A percentile compares a stretch with the other conserved stretches of the same genome.
phyloP scores from a whole-genome alignment of 2,888 invertebrate species.

The Dasypogon diadema region DNA sequence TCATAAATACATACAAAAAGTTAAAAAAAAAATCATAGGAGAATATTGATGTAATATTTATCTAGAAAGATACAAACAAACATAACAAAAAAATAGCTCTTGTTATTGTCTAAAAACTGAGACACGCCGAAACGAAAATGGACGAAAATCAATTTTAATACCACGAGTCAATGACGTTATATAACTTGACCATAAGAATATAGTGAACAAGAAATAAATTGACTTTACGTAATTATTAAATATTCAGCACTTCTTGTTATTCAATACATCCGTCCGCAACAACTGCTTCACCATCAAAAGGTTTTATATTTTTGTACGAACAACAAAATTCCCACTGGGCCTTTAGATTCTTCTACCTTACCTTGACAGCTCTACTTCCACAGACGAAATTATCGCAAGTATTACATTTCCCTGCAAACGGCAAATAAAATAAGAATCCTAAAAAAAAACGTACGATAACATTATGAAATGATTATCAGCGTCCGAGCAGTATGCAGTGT shows the following conservation, averaged over 20 bases:
- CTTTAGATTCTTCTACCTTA: background rate
- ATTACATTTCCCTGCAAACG: background rate
- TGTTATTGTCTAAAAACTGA: no score
- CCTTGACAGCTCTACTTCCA: background rate
- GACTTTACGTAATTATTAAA: no score
- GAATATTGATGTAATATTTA: no score
- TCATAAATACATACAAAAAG: no score
- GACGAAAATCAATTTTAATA: no score
- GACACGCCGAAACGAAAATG: no score
- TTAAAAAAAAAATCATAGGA: no score
- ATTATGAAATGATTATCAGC: background rate
- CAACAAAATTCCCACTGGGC: background rate
- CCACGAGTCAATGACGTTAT: no score
- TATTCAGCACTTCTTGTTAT: background rate
- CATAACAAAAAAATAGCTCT: no score
- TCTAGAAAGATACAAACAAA: no score
- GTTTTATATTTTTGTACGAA: background rate
- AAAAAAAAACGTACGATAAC: background rate
- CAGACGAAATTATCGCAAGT: conserved; percentile 1
- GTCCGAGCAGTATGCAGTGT: background rate
- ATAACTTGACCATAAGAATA: no score
- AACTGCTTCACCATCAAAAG: background rate
- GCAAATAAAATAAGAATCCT: background rate
- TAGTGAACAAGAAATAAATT: no score
- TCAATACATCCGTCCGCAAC: background rate